Conservation (phyloP, 2,113 vertebrate species). For the Pontoporia blainvillei region DNA sequence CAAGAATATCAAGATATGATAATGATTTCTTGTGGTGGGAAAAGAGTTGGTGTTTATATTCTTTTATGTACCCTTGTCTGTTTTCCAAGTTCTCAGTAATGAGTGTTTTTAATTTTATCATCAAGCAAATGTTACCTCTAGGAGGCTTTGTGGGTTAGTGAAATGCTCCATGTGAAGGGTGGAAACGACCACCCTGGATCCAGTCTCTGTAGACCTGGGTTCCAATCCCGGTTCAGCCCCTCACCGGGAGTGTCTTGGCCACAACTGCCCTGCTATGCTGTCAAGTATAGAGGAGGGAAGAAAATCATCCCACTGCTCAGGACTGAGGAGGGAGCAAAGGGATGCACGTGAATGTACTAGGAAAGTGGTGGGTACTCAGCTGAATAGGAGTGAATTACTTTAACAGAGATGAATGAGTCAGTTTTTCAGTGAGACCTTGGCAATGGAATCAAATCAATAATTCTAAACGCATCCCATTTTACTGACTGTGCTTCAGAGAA, state of each 20-base stretch:
- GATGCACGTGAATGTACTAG: not conserved
- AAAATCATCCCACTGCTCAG: not conserved
- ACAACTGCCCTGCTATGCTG: rapidly evolving
- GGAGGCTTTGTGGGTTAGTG: not conserved
- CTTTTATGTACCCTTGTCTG: not conserved
- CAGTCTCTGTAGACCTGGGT: not conserved
- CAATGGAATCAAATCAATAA: not conserved
- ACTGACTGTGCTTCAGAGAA: not conserved
- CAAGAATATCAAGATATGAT: not conserved
- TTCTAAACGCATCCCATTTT: not conserved
- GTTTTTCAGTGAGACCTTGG: not conserved
- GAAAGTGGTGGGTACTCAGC: rapidly evolving
- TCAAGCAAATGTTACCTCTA: not conserved
- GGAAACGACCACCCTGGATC: no score
- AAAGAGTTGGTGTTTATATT: not conserved
- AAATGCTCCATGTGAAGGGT: rapidly evolving
- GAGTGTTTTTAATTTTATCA: not conserved
- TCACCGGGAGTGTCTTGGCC: rapidly evolving
- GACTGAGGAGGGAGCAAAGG: no score
- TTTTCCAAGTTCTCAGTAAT: not conserved
- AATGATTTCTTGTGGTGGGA: not conserved
- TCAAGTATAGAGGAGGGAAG: not conserved
- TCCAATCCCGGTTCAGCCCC: no score
- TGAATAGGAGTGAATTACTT: not conserved
- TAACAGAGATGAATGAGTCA: not conserved